Conservation (phyloP, 1,140 invertebrate genomes). For the Drosophila equinoxialis region DNA sequence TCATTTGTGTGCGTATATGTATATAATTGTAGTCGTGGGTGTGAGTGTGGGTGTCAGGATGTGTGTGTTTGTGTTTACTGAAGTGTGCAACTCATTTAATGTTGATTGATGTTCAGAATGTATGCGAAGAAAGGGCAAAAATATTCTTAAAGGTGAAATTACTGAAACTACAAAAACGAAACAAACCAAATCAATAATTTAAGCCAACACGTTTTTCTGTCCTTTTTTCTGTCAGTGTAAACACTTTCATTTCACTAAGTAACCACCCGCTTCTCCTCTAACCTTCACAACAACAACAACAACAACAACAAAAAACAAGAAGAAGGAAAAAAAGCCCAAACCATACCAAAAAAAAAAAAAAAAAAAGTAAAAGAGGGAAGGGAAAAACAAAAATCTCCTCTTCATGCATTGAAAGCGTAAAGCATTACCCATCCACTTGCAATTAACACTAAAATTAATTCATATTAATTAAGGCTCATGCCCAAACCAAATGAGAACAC, state of each 20-base stretch:
- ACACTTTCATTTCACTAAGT: conserved; percentile 52
- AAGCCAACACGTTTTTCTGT: background rate
- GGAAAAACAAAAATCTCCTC: conserved; percentile 25
- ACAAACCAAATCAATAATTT: background rate
- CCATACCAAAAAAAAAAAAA: conserved; percentile 4
- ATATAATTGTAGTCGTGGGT: no score
- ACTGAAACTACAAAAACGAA: background rate
- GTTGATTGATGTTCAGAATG: conserved; percentile 18
- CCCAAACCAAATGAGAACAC: conserved; percentile 67
- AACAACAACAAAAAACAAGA: background rate
- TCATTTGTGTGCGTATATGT: background rate
- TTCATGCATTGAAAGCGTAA: conserved; percentile 52
- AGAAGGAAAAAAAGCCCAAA: background rate
- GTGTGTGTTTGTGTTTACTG: background rate
- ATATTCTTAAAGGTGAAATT: background rate
- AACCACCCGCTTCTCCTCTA: conserved; percentile 19
- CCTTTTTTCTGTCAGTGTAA: conserved; percentile 51
- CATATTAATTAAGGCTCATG: conserved; percentile 76
- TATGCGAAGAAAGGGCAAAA: background rate
- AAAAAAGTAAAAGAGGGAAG: background rate
- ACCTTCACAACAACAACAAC: background rate
- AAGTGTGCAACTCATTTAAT: conserved; percentile 13
- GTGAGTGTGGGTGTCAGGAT: background rate
- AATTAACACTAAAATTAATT: conserved; percentile 81
- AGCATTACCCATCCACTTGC: conserved; percentile 67